These are phyloP conservation scores for Anoplopoma fimbria DNA, from an alignment of 2,113 vertebrate species.

Conservation along the genomic window DNA sequence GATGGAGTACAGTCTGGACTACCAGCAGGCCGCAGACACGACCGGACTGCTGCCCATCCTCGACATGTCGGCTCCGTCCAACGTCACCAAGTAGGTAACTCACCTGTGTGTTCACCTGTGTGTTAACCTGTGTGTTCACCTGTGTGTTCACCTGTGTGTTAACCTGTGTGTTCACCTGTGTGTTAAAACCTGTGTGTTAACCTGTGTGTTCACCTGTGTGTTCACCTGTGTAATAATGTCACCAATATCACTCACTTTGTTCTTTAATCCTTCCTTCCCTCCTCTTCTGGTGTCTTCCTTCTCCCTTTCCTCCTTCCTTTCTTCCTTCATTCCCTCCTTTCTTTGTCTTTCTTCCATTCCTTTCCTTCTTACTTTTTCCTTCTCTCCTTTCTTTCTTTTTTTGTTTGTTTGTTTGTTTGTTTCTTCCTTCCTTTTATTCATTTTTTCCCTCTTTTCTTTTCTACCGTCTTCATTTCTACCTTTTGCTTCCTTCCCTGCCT, in stretches of 20 bases:
- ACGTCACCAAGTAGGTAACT: slow-evolving; percentile 93
- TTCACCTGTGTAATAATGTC: neutral
- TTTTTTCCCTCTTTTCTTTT: no score
- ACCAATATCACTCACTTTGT: neutral
- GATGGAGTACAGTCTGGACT: slow-evolving; percentile 95
- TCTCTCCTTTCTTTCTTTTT: no score
- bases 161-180: no score
- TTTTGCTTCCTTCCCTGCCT: no score
- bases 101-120: slow-evolving; percentile 1
- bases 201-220: no score
- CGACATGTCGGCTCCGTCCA: slow-evolving; percentile 89
- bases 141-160: neutral
- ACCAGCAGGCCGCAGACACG: slow-evolving; percentile 84
- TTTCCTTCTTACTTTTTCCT: no score
- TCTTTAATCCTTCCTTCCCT: neutral
- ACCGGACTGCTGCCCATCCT: slow-evolving; percentile 92
- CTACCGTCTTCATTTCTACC: no score
- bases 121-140: neutral
- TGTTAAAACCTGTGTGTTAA: no score
- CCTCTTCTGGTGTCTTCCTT: no score
- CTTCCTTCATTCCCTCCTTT: neutral
- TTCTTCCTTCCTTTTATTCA: no score
- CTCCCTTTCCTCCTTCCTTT: neutral
- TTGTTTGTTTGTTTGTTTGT: no score
- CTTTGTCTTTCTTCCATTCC: no score